phyloP scores from a whole-genome alignment of 23 tunicate genomes.

The Pegea sp. region DNA sequence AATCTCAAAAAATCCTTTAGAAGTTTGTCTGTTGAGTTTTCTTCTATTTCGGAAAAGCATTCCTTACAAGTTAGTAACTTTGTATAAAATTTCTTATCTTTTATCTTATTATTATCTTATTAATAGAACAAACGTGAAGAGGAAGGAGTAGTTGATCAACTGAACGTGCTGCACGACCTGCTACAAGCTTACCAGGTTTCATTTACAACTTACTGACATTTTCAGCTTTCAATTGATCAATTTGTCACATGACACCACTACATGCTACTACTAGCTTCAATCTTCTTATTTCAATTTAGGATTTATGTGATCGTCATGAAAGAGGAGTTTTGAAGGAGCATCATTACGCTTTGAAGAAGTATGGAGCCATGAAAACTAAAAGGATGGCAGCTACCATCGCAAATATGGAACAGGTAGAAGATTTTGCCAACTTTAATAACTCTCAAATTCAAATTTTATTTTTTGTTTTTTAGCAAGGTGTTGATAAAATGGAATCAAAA shows the following conservation, averaged over 20 bases:
- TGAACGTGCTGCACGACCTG: constrained; percentile 37
- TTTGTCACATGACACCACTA: no score
- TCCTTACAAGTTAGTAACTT: constrained; percentile 35
- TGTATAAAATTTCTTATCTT: no score
- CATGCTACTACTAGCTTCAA: no score
- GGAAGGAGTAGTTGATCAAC: constrained; percentile 78
- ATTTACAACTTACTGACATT: no score
- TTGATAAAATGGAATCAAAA: constrained; percentile 81
- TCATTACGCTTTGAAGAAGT: constrained; percentile 77
- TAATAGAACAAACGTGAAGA: constrained; percentile 89
- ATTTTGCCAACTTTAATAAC: not conserved
- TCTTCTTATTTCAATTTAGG: no score
- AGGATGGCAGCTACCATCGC: constrained; percentile 84
- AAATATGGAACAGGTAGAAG: constrained; percentile 59
- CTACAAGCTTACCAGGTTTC: constrained; percentile 62
- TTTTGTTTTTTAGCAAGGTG: constrained; percentile 30
- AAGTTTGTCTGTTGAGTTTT: constrained; percentile 57
- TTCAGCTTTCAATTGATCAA: no score
- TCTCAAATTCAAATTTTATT: not conserved
- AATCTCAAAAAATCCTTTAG: constrained; percentile 50
- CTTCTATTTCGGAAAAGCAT: constrained; percentile 56
- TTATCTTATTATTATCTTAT: no score
- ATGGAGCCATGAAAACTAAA: constrained; percentile 80
- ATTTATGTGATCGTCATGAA: constrained; percentile 78
- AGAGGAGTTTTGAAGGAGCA: constrained; percentile 76